Evolutionary conservation across 2,797 vertebrate genomes (phyloP).

Genomic region (Platyrinchus mystaceus): DNA sequence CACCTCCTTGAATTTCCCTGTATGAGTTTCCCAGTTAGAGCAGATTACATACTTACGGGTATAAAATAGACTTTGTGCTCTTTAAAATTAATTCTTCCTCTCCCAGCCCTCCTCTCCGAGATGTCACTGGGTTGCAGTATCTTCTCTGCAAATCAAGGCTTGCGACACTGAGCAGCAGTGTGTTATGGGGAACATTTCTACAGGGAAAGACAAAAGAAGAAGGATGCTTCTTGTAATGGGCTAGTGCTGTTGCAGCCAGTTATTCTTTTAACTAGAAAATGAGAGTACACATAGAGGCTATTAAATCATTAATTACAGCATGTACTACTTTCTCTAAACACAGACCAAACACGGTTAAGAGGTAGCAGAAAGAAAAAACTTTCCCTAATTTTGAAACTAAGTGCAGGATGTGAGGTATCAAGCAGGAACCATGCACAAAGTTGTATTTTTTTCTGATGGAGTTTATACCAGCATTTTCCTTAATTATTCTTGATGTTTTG

Average conservation of each 20-base stretch:
- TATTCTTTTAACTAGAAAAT: slow-evolving; percentile 39
- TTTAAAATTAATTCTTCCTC: slow-evolving; percentile 4
- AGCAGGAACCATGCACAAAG: background rate
- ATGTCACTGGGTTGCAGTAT: slow-evolving; percentile 11
- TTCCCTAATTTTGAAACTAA: slow-evolving; percentile 29
- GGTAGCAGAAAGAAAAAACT: slow-evolving; percentile 31
- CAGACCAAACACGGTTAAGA: slow-evolving; percentile 35
- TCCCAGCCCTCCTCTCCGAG: background rate
- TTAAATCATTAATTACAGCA: slow-evolving; percentile 58
- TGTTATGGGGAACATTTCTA: slow-evolving; percentile 1
- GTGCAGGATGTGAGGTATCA: slow-evolving; percentile 18
- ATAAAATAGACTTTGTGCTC: background rate
- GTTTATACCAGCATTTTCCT: slow-evolving; percentile 64
- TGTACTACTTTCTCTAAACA: slow-evolving; percentile 35
- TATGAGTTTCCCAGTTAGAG: background rate
- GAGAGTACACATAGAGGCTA: slow-evolving; percentile 39
- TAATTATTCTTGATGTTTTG: slow-evolving; percentile 80
- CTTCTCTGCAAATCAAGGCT: slow-evolving; percentile 28
- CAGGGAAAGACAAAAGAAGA: slow-evolving; percentile 36
- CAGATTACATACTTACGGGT: background rate
- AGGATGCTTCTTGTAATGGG: background rate
- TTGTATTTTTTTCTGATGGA: slow-evolving; percentile 44
- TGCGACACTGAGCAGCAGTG: background rate
- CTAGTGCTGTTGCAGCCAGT: slow-evolving; percentile 20
- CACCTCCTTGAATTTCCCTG: background rate